Evolutionary conservation across 2,113 vertebrate species (phyloP), one percentile per base, ranked within the genome.

Genomic region (Poeciliopsis turrubarensis): DNA sequence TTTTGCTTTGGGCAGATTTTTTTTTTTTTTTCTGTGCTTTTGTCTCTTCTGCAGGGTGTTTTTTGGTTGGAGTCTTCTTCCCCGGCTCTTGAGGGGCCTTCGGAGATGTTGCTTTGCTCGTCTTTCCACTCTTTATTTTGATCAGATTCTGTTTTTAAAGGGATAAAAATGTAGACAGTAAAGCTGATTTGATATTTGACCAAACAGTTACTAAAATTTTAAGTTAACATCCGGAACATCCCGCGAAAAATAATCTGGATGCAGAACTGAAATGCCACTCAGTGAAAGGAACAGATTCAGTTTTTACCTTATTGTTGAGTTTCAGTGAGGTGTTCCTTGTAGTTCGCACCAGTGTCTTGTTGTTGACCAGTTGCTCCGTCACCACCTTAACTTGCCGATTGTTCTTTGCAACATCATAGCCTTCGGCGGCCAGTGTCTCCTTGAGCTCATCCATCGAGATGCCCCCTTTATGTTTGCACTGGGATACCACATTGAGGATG

Each of bases 401-500:
- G 70, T 79, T 77, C 61, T 81, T 81, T 60, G 60, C 62, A 51
- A 88, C 70, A 39, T 84, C 10, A 19, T 74, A 83, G 44, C 86
- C 80, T 72, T 32, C 81, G 47, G 70, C 60, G 60, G 83, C 78
- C 54, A 88, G 70, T 0, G 37, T 71, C 69, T 77, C 67, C 44
- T 79, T 88, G 32, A 88, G 75, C 70, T 88, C 83, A 5, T 67
- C 67, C 78, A 88, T 88, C 31, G 75, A 77, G 32, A 88, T 81
- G n/a, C 81, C 62, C 7, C 70, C 73, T 66, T 4, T 8, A 12
- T 63, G 72, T 74, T 81, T 86, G 78, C 60, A 86, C 19, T 77
- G 66, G 41, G 78, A 83, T 47, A 88, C 86, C 22, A 81, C 17
- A 10, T 31, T 74, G 41, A 81, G 70, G 65, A 88, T 77, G 57